Evolutionary conservation across 2,113 vertebrate genomes (phyloP).

Genomic region (Caranx melampygus): DNA sequence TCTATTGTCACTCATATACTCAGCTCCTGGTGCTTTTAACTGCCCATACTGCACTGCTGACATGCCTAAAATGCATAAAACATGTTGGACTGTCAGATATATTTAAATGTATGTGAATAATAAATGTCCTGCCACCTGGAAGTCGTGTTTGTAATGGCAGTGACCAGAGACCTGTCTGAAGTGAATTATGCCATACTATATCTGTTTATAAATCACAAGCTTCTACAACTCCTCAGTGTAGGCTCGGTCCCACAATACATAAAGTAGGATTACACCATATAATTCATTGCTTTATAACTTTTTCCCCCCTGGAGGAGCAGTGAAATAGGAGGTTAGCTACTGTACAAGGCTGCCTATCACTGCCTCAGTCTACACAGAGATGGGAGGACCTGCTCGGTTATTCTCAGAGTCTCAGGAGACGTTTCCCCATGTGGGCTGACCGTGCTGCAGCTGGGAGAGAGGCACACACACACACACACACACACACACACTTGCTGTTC

Average conservation of each 20-base stretch:
- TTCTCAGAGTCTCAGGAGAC: constrained; percentile 60
- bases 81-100: constrained; percentile 55
- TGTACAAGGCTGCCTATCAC: constrained; percentile 48
- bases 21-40: constrained; percentile 28
- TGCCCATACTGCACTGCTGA: constrained; percentile 1
- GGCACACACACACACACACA: constrained; percentile 5
- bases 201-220: constrained; percentile 45
- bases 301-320: constrained; percentile 23
- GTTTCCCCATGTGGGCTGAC: constrained; percentile 59
- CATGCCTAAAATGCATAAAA: constrained; percentile 65
- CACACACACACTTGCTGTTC: constrained; percentile 19
- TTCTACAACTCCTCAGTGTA: constrained; percentile 18
- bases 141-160: constrained; percentile 53
- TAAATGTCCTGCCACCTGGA: constrained; percentile 55
- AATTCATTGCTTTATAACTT: constrained; percentile 13
- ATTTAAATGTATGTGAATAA: constrained; percentile 73
- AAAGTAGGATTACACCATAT: constrained; percentile 29
- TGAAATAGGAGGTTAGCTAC: constrained; percentile 48
- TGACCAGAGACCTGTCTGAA: constrained; percentile 36
- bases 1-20: constrained; percentile 49
- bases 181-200: constrained; percentile 43
- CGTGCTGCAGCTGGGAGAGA: constrained; percentile 47
- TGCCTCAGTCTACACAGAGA: constrained; percentile 56
- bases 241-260: constrained; percentile 25
- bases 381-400: constrained; percentile 48